Conservation (phyloP, 37 sponge, comb jelly and placozoan species). For the Ephydatia muelleri region DNA sequence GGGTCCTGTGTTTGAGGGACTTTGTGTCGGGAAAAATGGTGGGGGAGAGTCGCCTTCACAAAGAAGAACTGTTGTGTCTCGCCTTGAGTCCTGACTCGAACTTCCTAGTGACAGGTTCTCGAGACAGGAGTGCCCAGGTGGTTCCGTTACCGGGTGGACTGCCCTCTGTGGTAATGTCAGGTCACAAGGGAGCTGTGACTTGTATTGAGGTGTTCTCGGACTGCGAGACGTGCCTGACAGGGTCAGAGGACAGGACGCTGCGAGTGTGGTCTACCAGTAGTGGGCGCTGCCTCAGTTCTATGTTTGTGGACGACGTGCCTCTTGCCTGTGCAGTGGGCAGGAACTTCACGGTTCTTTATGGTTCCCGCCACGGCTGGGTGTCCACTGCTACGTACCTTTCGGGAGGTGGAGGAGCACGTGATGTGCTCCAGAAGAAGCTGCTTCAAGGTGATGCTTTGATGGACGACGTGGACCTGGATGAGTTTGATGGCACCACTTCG, state of each 20-base stretch:
- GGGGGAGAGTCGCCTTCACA: not conserved
- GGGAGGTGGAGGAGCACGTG: not conserved
- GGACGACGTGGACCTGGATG: not conserved
- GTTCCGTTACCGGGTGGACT: slow-evolving; percentile 19
- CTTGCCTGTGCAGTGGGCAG: slow-evolving; percentile 3
- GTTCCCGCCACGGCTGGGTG: slow-evolving; percentile 51
- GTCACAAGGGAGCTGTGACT: slow-evolving; percentile 55
- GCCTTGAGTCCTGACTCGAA: slow-evolving; percentile 15
- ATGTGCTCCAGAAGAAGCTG: not conserved
- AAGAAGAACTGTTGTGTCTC: slow-evolving; percentile 5
- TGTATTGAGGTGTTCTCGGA: slow-evolving; percentile 14
- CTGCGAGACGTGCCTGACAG: slow-evolving; percentile 27
- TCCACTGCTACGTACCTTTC: slow-evolving; percentile 21
- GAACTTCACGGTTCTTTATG: slow-evolving; percentile 31
- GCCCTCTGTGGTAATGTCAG: slow-evolving; percentile 16
- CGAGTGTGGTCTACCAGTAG: slow-evolving; percentile 21
- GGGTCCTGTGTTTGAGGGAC: slow-evolving; percentile 40
- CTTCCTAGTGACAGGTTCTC: slow-evolving; percentile 34
- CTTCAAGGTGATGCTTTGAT: not conserved
- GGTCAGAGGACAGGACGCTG: slow-evolving; percentile 16
- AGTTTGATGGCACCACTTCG: no score
- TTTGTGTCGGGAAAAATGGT: slow-evolving; percentile 40
- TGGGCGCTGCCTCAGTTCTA: slow-evolving; percentile 15
- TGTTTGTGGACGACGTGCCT: slow-evolving; percentile 38
- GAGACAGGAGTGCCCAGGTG: not conserved